These are phyloP conservation scores for Leptobrachium ailaonicum DNA, from an alignment of 2,113 vertebrate species.

Conservation along the genomic window DNA sequence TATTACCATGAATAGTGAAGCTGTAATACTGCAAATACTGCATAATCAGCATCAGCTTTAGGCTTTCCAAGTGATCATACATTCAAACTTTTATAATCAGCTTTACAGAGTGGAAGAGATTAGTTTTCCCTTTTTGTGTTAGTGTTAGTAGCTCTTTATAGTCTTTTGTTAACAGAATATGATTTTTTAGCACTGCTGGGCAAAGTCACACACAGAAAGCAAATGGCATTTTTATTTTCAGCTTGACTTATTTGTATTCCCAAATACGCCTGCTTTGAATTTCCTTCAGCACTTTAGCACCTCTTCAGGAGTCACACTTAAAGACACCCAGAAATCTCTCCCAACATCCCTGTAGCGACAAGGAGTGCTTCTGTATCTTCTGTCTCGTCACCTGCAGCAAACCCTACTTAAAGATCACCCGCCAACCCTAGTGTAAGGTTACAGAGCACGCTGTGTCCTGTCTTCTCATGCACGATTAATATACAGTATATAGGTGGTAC, in stretches of 20 bases:
- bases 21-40: too few species aligned
- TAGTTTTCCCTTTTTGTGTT: neutral
- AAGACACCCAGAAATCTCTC: constrained; percentile 66
- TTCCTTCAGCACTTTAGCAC: constrained; percentile 78
- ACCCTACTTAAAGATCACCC: constrained; percentile 54
- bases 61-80: too few species aligned
- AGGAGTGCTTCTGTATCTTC: constrained; percentile 60
- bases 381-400: constrained; percentile 66
- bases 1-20: too few species aligned
- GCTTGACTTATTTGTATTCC: constrained; percentile 52
- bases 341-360: constrained; percentile 71
- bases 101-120: neutral
- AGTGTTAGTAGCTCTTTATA: neutral
- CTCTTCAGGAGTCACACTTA: constrained; percentile 73
- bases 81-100: too few species aligned
- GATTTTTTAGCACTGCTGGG: constrained; percentile 50
- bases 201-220: constrained; percentile 50
- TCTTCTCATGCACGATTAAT: constrained; percentile 28
- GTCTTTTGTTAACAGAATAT: constrained; percentile 15
- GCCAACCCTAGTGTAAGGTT: constrained; percentile 52
- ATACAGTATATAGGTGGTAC: constrained; percentile 1
- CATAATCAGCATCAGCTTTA: too few species aligned
- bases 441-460: constrained; percentile 11
- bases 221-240: constrained; percentile 60
- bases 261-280: constrained; percentile 63